A percentile compares a stretch with the other conserved stretches of the same genome.
Evolutionary conservation across 2,113 vertebrate species (phyloP).

Genomic region (Centropristis striata): DNA sequence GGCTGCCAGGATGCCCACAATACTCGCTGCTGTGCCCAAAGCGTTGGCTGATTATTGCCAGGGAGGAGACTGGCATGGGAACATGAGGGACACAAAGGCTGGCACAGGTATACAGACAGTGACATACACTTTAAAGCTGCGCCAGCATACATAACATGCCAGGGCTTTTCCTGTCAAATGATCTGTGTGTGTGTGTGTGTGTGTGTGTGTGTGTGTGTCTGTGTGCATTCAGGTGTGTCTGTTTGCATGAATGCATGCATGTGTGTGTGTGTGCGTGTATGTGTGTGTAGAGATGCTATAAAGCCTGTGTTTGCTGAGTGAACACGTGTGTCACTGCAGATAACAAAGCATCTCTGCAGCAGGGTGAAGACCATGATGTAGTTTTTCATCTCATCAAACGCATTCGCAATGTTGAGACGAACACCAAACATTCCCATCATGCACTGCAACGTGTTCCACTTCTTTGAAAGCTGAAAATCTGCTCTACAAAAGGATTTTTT

Average conservation of each 20-base stretch:
- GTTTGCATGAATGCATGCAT: slow-evolving; percentile 16
- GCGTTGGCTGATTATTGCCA: slow-evolving; percentile 46
- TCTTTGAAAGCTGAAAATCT: slow-evolving; percentile 14
- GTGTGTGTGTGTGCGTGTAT: slow-evolving; percentile 24
- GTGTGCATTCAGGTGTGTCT: too few species aligned
- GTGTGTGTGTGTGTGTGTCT: slow-evolving; percentile 15
- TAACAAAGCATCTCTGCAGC: slow-evolving; percentile 51
- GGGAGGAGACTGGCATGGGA: slow-evolving; percentile 56
- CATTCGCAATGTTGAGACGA: not conserved
- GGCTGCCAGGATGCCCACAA: slow-evolving; percentile 66
- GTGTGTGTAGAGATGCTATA: too few species aligned
- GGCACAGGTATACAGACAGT: slow-evolving; percentile 63
- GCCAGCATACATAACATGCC: slow-evolving; percentile 62
- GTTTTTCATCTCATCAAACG: slow-evolving; percentile 44
- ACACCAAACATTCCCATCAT: slow-evolving; percentile 46
- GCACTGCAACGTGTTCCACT: not conserved
- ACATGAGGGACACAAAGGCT: slow-evolving; percentile 47
- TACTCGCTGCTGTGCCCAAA: slow-evolving; percentile 45
- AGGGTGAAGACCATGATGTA: slow-evolving; percentile 49
- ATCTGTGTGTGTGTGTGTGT: slow-evolving; percentile 45
- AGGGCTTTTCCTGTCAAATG: slow-evolving; percentile 48
- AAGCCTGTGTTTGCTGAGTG: slow-evolving; percentile 18
- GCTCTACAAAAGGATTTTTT: not conserved
- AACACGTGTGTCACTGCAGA: slow-evolving; percentile 50
- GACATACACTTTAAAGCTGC: slow-evolving; percentile 62